Base-by-base conservation (phyloP, 64 coral and sea anemone species). In the Dendrophyllia cribrosa region DNA sequence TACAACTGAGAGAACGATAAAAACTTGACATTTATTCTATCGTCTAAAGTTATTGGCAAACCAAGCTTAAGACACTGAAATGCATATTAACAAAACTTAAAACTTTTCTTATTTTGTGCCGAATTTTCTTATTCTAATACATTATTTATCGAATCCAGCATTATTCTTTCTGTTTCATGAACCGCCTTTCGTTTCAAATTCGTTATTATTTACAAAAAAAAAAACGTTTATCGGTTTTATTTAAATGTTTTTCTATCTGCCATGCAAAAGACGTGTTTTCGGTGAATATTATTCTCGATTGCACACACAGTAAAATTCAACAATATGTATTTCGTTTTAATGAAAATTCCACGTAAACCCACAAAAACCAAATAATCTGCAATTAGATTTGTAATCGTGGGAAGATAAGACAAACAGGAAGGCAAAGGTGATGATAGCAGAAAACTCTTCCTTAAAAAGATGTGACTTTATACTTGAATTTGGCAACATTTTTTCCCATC, bases 121-220 rank as follows among this genome's bases (percentile, higher is more conserved):
- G 34, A 20, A 63, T 45, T 67, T 64, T 67, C 9, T 51, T 10
- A 14, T 9, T 9, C 45, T 84, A 21, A 67, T 84, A 3, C 50
- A 84, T 84, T 84, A 84, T 84, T 84, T 51, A 84, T 84, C 16
- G 13, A 19, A 9, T 45, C 17, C 45, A 50, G 80, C 20, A 59
- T 83, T 63, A 64, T 60, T 83, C 12, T 60, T 83, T 65, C 16
- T 62, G 15, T 83, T 48, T 17, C 43, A 22, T 21, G 19, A 67
- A 26, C 14, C n/a, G 45, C n/a, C 12, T 66, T 22, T 66, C 45
- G 44, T 84, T 22, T 23, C 56, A 63, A 60, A 6, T 17, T 44
- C 8, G 79, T 65, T 44, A 19, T 9, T 20, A 50, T 84, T 67
- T 59, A n/a, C 5, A 43, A 47, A 46, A 64, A 9, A 15, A 1